Conservation (phyloP, 2,888 invertebrate genomes). For the Calameuta pallipes region DNA sequence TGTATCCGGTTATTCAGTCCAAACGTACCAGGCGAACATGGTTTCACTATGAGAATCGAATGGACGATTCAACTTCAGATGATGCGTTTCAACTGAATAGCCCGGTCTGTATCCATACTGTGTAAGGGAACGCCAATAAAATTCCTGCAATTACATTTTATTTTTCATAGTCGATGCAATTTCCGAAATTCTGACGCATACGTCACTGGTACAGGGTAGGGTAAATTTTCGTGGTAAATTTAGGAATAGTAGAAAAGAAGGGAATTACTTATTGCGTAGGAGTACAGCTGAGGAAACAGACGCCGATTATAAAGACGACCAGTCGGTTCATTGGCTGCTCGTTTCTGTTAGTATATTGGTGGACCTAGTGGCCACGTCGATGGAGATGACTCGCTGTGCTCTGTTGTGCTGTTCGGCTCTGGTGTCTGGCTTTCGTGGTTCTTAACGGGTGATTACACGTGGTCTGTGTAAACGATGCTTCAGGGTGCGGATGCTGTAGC, state of each 20-base stretch:
- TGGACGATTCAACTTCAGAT: neutral
- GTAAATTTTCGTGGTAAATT: too few species aligned
- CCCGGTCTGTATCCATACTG: neutral
- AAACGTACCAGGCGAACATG: neutral
- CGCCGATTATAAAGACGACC: neutral
- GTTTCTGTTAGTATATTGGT: neutral
- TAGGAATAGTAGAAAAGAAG: neutral
- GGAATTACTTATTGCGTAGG: neutral
- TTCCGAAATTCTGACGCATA: neutral
- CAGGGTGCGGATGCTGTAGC: neutral
- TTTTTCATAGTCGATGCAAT: neutral
- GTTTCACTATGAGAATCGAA: neutral
- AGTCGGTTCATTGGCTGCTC: neutral
- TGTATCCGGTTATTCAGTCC: neutral
- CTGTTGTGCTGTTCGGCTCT: neutral
- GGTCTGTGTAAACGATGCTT: slow-evolving; percentile 32
- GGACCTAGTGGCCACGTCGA: neutral
- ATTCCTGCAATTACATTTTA: neutral
- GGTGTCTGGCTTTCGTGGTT: slow-evolving; percentile 23
- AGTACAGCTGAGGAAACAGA: neutral
- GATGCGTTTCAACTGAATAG: neutral
- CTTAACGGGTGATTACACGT: slow-evolving; percentile 36
- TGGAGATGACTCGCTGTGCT: neutral
- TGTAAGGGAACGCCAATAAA: neutral
- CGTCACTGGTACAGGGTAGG: neutral